These are phyloP conservation scores for Cephus runcator DNA, from an alignment of 2,888 invertebrate species.

Conservation along the genomic window DNA sequence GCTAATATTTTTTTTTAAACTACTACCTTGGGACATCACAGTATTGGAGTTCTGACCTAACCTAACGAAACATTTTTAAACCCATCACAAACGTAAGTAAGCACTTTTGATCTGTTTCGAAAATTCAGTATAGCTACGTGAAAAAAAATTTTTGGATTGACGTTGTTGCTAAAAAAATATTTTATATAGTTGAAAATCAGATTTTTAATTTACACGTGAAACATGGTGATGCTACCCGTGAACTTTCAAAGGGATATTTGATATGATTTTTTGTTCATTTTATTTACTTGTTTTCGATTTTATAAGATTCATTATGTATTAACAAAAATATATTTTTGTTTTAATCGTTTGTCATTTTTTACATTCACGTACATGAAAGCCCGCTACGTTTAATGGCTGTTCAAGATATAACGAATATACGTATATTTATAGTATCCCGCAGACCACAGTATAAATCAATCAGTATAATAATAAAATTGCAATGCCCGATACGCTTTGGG, in stretches of 20 bases:
- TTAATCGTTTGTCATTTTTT: background rate
- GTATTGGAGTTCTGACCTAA: too few species aligned
- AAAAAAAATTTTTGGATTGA: background rate
- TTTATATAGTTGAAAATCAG: background rate
- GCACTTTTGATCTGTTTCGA: background rate
- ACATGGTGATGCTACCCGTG: background rate
- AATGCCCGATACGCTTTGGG: background rate
- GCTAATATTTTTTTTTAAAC: too few species aligned
- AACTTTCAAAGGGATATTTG: background rate
- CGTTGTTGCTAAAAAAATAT: background rate
- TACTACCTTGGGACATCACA: too few species aligned
- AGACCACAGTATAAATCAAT: slow-evolving; percentile 22
- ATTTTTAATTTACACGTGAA: background rate
- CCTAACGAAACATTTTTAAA: too few species aligned
- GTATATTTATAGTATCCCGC: slow-evolving; percentile 40
- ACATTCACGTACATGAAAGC: background rate
- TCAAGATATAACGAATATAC: slow-evolving; percentile 34
- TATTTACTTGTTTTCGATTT: background rate
- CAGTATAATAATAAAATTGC: background rate
- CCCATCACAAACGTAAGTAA: background rate
- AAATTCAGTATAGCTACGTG: background rate
- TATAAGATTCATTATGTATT: background rate
- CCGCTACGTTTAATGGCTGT: slow-evolving; percentile 33
- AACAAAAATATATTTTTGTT: background rate
- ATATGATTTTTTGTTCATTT: background rate